Base-by-base conservation (phyloP, 2,888 invertebrate species). In the Congeria kusceri region DNA sequence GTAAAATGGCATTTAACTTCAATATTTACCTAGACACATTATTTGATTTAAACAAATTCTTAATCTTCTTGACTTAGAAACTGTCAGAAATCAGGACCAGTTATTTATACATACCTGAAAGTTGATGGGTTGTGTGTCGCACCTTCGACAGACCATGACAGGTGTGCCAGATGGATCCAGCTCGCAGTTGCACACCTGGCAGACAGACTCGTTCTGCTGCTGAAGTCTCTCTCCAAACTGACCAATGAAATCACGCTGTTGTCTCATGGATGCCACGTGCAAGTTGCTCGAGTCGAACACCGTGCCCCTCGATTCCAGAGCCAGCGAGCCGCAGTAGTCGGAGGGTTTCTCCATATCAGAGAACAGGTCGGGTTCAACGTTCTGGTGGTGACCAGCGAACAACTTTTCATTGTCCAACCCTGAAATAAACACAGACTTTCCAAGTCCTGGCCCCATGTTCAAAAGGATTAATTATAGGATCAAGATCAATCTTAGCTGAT, bases 331-430 rank as follows among this genome's bases (percentile, higher is more conserved):
- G 92, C 97, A 97, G 53, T 85, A 74, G 80, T 92, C 92, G 18
- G 83, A 79, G 9, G 92, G 90, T 71, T 91, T 79, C 9, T 87
- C 83, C 23, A 94, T 83, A 20, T 85, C 80, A 49, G 91, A 89
- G 79, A 96, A 94, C 9, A 97, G 94, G 57, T 95, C 96, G 0
- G 94, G 92, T 93, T 97, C 97, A 0, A 97, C 97, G 3, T 29
- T 11, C 13, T 66, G 59, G 9, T 47, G 53, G 15, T 32, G 65
- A 25, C 71, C 74, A 18, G 58, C 63, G 47, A 47, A 77, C 7
- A 70, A 13, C 29, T 70, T 18, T 2, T 20, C 46, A 4, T 57
- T 96, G 93, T 98, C 98, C 84, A 98, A 94, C 15, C 97, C 96
- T 96, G 90, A 4, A 92, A 91, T 7, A 32, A 59, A 20, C 25